Conservation (phyloP, 2,888 invertebrate genomes). For the Heteromurus nitidus region DNA sequence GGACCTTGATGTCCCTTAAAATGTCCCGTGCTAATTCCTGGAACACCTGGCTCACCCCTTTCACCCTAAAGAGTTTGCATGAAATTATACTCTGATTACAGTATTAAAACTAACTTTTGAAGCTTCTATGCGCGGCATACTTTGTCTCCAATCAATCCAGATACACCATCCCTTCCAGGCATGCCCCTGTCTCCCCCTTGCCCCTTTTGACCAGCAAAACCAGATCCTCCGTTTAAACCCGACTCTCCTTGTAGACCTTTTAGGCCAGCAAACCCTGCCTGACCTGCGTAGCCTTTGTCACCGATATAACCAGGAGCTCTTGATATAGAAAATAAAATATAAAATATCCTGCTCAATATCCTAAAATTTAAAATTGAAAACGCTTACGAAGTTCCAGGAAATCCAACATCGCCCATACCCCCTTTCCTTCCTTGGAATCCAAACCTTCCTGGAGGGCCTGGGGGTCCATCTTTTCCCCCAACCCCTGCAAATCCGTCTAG, state of each 20-base stretch:
- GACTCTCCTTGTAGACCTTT: constrained; percentile 74
- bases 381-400: constrained; percentile 77
- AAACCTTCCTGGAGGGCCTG: constrained; percentile 71
- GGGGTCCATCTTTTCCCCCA: constrained; percentile 74
- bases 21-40: constrained; percentile 40
- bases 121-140: too few species aligned
- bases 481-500: constrained; percentile 75
- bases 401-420: constrained; percentile 77
- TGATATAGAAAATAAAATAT: too few species aligned
- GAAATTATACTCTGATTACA: too few species aligned
- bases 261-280: constrained; percentile 76
- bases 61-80: too few species aligned
- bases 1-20: constrained; percentile 68
- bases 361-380: not conserved
- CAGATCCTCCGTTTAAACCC: constrained; percentile 75
- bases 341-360: constrained; percentile 74
- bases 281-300: constrained; percentile 74
- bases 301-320: constrained; percentile 73
- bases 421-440: constrained; percentile 74
- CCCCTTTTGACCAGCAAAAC: constrained; percentile 75
- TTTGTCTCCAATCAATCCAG: constrained; percentile 65
- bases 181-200: constrained; percentile 80
- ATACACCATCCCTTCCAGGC: constrained; percentile 75
- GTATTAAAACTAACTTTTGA: too few species aligned
- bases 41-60: constrained; percentile 61